These are phyloP conservation scores for Brachyptera risi DNA, from an alignment of 2,888 invertebrate species.

Conservation along the genomic window DNA sequence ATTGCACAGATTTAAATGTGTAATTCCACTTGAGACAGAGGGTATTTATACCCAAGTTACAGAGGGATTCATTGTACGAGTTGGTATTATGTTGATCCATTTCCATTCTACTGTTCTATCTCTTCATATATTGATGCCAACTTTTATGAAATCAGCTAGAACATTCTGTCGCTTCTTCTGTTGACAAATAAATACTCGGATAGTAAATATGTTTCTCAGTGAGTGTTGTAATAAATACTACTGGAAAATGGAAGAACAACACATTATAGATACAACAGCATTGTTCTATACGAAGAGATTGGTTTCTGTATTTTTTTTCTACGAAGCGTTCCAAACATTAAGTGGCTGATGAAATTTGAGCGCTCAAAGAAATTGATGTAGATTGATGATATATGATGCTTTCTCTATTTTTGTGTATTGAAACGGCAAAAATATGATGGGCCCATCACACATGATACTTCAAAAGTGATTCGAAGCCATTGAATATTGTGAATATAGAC, in stretches of 20 bases:
- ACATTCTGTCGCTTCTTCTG: neutral
- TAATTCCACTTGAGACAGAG: conserved; percentile 1
- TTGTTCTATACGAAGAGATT: conserved; percentile 13
- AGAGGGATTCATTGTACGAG: conserved; percentile 7
- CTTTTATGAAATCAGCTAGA: conserved; percentile 22
- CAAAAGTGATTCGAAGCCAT: neutral
- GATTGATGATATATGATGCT: neutral
- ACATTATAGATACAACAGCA: conserved; percentile 19
- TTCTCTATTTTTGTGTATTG: neutral
- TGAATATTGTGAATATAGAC: too few species aligned
- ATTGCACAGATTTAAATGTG: conserved; percentile 11
- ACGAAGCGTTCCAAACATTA: neutral
- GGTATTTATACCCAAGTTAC: conserved; percentile 14
- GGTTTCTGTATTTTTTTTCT: neutral
- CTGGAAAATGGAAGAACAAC: conserved; percentile 18
- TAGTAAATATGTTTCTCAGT: conserved; percentile 18
- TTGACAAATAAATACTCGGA: conserved; percentile 14
- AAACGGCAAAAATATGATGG: neutral
- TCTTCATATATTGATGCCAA: neutral
- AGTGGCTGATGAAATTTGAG: conserved; percentile 5
- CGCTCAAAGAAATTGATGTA: neutral
- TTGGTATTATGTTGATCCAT: conserved; percentile 9
- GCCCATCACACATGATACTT: neutral
- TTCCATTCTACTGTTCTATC: neutral
- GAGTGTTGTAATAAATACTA: conserved; percentile 22